A percentile compares a stretch with the other conserved stretches of the same genome.
Evolutionary conservation across 2,113 vertebrate genomes (phyloP).

Genomic region (Xiphias gladius): DNA sequence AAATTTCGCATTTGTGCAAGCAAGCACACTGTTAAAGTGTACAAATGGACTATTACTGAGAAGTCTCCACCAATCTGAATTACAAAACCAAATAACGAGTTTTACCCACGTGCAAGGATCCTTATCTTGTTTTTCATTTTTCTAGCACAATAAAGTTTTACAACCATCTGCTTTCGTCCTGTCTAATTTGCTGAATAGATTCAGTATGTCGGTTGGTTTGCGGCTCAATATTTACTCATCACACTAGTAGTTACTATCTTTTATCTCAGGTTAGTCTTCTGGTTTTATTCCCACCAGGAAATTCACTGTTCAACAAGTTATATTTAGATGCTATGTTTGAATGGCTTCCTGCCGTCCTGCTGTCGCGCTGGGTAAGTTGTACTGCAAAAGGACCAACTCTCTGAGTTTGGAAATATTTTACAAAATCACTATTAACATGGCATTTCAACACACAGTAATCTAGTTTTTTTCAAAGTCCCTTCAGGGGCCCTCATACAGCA

Average conservation of each 20-base stretch:
- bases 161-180: slow-evolving; percentile 13
- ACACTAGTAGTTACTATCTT: neutral
- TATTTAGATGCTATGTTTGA: slow-evolving; percentile 32
- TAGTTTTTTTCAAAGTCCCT: neutral
- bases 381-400: neutral
- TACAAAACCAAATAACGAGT: neutral
- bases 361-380: neutral
- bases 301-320: neutral
- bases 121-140: slow-evolving; percentile 42
- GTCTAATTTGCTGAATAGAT: neutral
- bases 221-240: neutral
- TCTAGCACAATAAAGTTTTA: slow-evolving; percentile 65
- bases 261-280: neutral
- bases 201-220: neutral
- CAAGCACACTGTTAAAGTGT: neutral
- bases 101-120: neutral
- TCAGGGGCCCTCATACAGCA: neutral
- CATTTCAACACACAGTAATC: neutral
- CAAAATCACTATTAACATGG: neutral
- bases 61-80: neutral
- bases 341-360: neutral
- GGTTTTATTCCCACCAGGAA: slow-evolving; percentile 18
- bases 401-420: neutral
- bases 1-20: neutral
- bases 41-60: neutral